Evolutionary conservation across 2,113 vertebrate genomes (phyloP), one percentile per base, ranked within the genome.

Genomic region (Coreoperca whiteheadi): DNA sequence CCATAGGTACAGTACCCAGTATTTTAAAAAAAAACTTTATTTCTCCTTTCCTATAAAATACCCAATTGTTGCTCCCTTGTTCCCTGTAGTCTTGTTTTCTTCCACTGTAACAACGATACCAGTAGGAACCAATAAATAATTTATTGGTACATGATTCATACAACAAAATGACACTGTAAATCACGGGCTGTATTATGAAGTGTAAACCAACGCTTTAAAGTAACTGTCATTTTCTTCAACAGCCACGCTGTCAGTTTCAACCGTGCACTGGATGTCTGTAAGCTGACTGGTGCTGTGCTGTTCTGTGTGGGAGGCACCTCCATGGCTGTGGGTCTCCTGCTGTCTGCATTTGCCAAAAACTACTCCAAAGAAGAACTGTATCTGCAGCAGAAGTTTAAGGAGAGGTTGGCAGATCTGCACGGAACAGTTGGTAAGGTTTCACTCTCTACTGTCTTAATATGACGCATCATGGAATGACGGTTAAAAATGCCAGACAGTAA

Each of bases 381-480:
- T 84, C 96, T 99, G 53, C 98, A 98, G 87, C 97, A 97, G 76
- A 98, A 96, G 94, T 99, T 99, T 91, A 98, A 97, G 87, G 97
- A 99, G 89, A 96, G 97, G 84, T 94, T 98, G 68, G 97, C 96
- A 21, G 96, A 98, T 90, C 91, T 97, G 73, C 98, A 98, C 66
- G 94, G 95, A 61, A 96, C 97, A 11, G 89, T 95, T 37, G 96
- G 94, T 94, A 77, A 89, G 86, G 23, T 43, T 74, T 64, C 59
- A 51, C 10, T 23, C 39, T 51, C 2, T 7, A 16, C 32, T 57
- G 21, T 59, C 20, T 53, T 23, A 2, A 43, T 46, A 8, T 11
- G 10, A 1, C 32, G n/a, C 10, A 67, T 16, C 4, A 10, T 34
- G 25, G 11, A 37, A 7, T 34, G 1, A 32, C 50, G 21, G n/a